Percentiles rank a stretch among this genome's conserved stretches.
phyloP scores from a whole-genome alignment of 2,888 invertebrate genomes.

The Nemotelus nigrinus region DNA sequence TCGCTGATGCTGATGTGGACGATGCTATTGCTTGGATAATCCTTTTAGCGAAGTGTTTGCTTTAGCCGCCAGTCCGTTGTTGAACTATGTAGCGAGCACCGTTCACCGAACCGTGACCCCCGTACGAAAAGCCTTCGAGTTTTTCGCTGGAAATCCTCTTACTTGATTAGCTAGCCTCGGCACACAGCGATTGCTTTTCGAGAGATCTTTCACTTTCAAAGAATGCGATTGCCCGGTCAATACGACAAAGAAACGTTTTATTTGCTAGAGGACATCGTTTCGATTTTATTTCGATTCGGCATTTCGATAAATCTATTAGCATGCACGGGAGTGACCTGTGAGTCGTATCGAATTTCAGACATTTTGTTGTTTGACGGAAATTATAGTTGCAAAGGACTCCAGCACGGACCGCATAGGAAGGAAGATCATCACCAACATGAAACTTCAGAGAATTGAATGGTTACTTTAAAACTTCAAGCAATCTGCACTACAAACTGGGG shows the following conservation, averaged over 20 bases:
- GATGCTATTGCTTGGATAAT: conserved; percentile 20
- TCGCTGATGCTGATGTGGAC: conserved; percentile 10
- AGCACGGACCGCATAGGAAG: background rate
- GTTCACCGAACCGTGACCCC: background rate
- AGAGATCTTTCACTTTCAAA: too few species aligned
- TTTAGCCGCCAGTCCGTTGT: background rate
- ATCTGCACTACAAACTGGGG: too few species aligned
- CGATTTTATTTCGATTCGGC: background rate
- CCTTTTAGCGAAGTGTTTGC: conserved; percentile 28
- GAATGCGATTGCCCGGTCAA: too few species aligned
- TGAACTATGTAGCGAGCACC: background rate
- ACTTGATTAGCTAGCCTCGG: too few species aligned
- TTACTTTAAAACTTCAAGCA: too few species aligned
- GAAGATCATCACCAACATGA: background rate
- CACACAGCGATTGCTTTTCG: too few species aligned
- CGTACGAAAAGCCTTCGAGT: background rate
- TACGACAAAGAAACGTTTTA: too few species aligned
- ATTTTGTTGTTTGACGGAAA: background rate
- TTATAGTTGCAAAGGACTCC: too few species aligned
- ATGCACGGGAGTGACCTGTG: conserved; percentile 23
- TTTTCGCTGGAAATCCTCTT: too few species aligned
- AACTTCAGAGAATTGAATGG: too few species aligned
- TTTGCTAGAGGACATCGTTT: too few species aligned
- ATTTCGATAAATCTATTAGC: conserved; percentile 4
- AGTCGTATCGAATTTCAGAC: background rate